Evolutionary conservation across 2,888 invertebrate species (phyloP).

Genomic region (Stenurella melanura): DNA sequence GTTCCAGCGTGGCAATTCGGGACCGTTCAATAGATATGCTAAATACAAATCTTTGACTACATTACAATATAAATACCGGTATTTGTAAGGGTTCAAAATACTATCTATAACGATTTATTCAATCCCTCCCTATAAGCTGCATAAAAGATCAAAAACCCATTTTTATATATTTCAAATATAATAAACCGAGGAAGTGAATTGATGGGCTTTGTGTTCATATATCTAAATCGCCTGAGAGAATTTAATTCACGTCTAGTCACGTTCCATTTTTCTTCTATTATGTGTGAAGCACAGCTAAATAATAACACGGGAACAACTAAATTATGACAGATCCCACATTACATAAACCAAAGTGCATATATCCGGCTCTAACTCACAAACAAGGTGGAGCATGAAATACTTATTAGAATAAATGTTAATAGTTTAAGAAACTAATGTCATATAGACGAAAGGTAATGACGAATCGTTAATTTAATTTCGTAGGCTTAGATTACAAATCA

Average conservation of each 20-base stretch:
- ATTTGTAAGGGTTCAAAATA: constrained; percentile 26
- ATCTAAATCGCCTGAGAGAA: constrained; percentile 17
- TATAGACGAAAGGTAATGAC: too few relatives aligned
- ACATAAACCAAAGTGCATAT: not conserved
- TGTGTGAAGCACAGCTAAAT: not conserved
- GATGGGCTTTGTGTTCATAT: constrained; percentile 24
- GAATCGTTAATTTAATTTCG: too few relatives aligned
- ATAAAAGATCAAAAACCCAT: constrained; percentile 32
- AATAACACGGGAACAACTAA: not conserved
- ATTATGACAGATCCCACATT: not conserved
- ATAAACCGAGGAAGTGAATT: constrained; percentile 27
- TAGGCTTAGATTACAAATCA: too few relatives aligned
- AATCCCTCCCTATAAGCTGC: constrained; percentile 23
- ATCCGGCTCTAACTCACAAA: too few relatives aligned
- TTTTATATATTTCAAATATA: constrained; percentile 26
- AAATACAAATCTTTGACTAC: constrained; percentile 27
- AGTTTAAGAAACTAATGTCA: too few relatives aligned
- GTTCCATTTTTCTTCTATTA: constrained; percentile 14
- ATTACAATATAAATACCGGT: constrained; percentile 21
- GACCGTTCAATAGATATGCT: constrained; percentile 11
- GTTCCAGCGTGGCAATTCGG: not conserved
- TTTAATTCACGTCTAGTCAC: constrained; percentile 24
- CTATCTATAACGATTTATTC: constrained; percentile 20
- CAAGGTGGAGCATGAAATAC: too few relatives aligned
- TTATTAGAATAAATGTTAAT: too few relatives aligned